Conservation (phyloP, 2,888 invertebrate genomes). For the Sylvicola cinctus region DNA sequence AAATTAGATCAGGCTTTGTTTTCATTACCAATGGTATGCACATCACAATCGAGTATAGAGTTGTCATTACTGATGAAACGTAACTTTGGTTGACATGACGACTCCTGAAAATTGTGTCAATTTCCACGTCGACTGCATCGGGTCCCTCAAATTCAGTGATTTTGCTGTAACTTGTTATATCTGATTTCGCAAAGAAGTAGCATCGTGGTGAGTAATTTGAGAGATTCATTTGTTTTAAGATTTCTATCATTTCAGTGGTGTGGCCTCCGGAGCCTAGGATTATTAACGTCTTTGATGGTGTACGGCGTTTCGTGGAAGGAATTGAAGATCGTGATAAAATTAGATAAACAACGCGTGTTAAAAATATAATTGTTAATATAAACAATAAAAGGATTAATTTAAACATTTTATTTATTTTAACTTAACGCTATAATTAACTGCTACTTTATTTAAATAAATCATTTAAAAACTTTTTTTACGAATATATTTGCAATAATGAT, state of each 20-base stretch:
- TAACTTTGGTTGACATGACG: constrained; percentile 77
- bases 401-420: too few species aligned
- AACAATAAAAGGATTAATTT: too few species aligned
- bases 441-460: too few species aligned
- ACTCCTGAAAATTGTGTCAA: constrained; percentile 56
- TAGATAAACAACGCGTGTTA: too few species aligned
- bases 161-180: constrained; percentile 47
- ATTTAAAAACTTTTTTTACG: too few species aligned
- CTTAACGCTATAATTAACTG: too few species aligned
- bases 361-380: too few species aligned
- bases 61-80: constrained; percentile 55
- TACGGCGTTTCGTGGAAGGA: not conserved
- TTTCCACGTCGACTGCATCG: constrained; percentile 21
- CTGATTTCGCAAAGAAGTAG: constrained; percentile 61
- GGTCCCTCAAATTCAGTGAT: constrained; percentile 23
- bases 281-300: constrained; percentile 11
- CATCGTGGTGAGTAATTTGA: constrained; percentile 46
- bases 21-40: constrained; percentile 46
- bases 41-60: constrained; percentile 45
- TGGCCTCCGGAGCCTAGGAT: constrained; percentile 35
- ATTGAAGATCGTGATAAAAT: too few species aligned
- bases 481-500: too few species aligned
- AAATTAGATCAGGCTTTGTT: constrained; percentile 56
- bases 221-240: constrained; percentile 41
- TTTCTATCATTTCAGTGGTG: constrained; percentile 78